Conservation (phyloP, 2,113 vertebrate species). For the Corydoras sp. region DNA sequence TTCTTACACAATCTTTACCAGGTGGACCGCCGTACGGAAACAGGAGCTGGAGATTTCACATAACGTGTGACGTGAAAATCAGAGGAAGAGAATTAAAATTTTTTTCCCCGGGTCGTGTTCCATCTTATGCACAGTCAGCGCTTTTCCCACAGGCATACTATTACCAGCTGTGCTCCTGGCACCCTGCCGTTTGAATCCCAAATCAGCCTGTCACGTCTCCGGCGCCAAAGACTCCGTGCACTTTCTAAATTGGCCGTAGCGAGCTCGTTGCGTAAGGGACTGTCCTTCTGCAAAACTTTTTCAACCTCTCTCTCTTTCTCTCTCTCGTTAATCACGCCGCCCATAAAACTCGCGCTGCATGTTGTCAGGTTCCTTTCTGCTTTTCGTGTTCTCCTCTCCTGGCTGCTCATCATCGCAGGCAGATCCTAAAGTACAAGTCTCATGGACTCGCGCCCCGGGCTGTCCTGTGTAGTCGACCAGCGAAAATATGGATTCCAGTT, state of each 20-base stretch:
- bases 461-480: too few species aligned
- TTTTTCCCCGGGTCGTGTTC: not conserved
- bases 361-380: not conserved
- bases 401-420: conserved; percentile 31
- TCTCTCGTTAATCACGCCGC: not conserved
- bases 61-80: not conserved
- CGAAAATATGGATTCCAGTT: conserved; percentile 36
- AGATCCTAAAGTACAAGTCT: conserved; percentile 33
- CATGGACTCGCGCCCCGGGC: not conserved
- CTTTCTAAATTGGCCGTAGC: conserved; percentile 23
- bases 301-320: not conserved
- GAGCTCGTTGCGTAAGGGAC: conserved; percentile 15
- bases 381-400: conserved; percentile 1
- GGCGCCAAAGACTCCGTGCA: conserved; percentile 47
- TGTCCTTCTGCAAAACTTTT: conserved; percentile 9
- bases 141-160: conserved; percentile 35
- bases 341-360: conserved; percentile 2
- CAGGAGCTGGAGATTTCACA: not conserved
- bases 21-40: too few species aligned
- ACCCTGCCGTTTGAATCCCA: conserved; percentile 40
- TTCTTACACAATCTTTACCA: too few species aligned
- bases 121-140: conserved; percentile 32
- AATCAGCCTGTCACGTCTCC: conserved; percentile 41
- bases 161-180: conserved; percentile 53
- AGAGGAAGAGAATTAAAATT: conserved; percentile 11